Evolutionary conservation across 2,888 invertebrate genomes (phyloP).

Genomic region (Drosophila eohydei): DNA sequence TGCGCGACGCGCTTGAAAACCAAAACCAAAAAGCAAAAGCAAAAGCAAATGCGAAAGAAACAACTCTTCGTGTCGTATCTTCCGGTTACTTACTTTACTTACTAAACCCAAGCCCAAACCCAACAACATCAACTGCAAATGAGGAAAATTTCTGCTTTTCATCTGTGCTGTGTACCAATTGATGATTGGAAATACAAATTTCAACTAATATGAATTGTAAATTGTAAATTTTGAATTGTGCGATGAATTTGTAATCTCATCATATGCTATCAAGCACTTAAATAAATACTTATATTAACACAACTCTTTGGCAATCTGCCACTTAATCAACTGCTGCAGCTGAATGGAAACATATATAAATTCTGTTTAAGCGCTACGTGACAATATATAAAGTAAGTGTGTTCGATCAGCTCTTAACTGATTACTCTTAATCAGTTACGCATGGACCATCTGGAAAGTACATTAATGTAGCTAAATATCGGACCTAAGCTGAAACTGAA

Average conservation of each 20-base stretch:
- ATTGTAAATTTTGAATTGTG: slow-evolving; percentile 30
- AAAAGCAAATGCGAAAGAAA: not conserved
- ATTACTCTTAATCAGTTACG: slow-evolving; percentile 40
- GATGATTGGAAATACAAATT: too few species aligned
- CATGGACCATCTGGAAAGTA: slow-evolving; percentile 10
- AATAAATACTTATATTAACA: slow-evolving; percentile 36
- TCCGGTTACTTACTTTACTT: slow-evolving; percentile 30
- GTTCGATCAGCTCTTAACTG: slow-evolving; percentile 30
- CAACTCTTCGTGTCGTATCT: slow-evolving; percentile 32
- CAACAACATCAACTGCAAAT: slow-evolving; percentile 14
- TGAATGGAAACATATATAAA: slow-evolving; percentile 62
- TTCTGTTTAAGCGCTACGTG: slow-evolving; percentile 59
- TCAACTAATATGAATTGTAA: slow-evolving; percentile 19
- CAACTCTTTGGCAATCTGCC: slow-evolving; percentile 44
- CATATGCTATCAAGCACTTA: slow-evolving; percentile 42
- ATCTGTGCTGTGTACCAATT: slow-evolving; percentile 17
- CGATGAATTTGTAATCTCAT: slow-evolving; percentile 24
- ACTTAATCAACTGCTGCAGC: slow-evolving; percentile 19
- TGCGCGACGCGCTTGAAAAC: slow-evolving; percentile 39
- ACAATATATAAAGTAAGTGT: slow-evolving; percentile 66
- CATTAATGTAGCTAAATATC: slow-evolving; percentile 1
- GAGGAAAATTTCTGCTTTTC: slow-evolving; percentile 26
- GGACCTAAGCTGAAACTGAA: slow-evolving; percentile 10
- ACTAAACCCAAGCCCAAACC: slow-evolving; percentile 8
- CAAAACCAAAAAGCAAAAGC: slow-evolving; percentile 5